Percentiles rank a stretch among this genome's conserved stretches.
Conservation (phyloP, 2,888 invertebrate genomes). For the Pycnomerus fuliginosus region DNA sequence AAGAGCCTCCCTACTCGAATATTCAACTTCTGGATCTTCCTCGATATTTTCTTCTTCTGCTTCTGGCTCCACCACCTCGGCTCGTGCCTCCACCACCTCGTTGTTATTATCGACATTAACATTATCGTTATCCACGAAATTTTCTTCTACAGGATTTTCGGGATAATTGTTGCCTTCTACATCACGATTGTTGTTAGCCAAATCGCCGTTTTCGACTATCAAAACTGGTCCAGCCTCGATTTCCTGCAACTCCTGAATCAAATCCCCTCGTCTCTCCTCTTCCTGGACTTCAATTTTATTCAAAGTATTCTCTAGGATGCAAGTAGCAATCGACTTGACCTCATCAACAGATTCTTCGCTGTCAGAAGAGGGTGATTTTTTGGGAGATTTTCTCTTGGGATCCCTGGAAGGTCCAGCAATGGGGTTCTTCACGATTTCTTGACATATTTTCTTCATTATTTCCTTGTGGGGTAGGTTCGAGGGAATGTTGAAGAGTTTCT, state of each 20-base stretch:
- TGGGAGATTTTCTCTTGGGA: conserved; percentile 31
- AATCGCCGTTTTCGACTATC: conserved; percentile 55
- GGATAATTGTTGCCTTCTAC: conserved; percentile 55
- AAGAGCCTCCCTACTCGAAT: conserved; percentile 46
- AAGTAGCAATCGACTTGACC: conserved; percentile 42
- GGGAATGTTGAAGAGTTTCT: conserved; percentile 11
- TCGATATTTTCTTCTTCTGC: conserved; percentile 15
- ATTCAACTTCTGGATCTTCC: conserved; percentile 9
- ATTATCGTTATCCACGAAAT: conserved; percentile 10
- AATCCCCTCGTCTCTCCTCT: conserved; percentile 4
- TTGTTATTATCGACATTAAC: conserved; percentile 14
- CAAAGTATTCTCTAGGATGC: conserved; percentile 42
- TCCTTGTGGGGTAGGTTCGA: conserved; percentile 15
- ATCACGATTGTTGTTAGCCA: conserved; percentile 58
- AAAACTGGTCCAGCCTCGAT: conserved; percentile 9
- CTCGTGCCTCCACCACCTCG: background rate
- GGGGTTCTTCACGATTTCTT: conserved; percentile 19
- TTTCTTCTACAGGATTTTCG: conserved; percentile 38
- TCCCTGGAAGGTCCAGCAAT: conserved; percentile 35
- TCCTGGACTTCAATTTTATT: conserved; percentile 36
- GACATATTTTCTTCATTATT: conserved; percentile 18
- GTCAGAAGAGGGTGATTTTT: conserved; percentile 25
- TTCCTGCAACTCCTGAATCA: conserved; percentile 11
- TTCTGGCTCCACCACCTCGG: background rate
- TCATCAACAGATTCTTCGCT: conserved; percentile 39